Base-by-base conservation (phyloP, 2,888 invertebrate genomes). In the Caenorhabditis sp. region DNA sequence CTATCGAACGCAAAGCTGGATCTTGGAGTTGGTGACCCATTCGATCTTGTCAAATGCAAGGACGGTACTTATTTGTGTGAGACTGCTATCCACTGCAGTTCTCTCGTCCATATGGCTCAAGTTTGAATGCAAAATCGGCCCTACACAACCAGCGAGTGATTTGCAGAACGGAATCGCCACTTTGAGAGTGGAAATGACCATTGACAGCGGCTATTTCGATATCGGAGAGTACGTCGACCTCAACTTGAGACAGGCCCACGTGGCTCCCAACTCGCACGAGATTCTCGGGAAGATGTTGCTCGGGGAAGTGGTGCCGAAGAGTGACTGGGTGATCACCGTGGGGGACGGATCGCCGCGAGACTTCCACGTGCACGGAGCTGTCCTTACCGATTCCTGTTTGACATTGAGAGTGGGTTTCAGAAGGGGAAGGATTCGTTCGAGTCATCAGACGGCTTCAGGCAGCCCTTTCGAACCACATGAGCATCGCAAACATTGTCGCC, bases 271-370 rank as follows among this genome's bases (percentile, higher is more conserved):
- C 30, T 61, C 61, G 24, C 20, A 48, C 8, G 15, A 39, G 30
- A 61, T 73, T 32, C 56, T 81, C n/a, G 65, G 58, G 26, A 50
- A 62, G 52, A 74, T 81, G 41, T 39, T 81, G 55, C 37, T 45
- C 39, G 81, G 79, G 30, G 79, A 78, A 24, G 62, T 73, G 27
- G 45, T 61, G 30, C 72, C 75, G 24, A 63, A 73, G 32, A 61
- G 70, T 37, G 81, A 81, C 62, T 78, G 78, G 79, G 73, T 79
- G 17, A 56, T 79, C 2, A 74, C 81, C 2, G 79, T 72, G 7
- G 78, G 66, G 4, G 78, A 78, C 9, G 78, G 74, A 26, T 61
- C 48, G 13, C 79, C 76, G 9, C 41, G 63, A 0, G 70, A 73
- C 39, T 81, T 65, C 27, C 66, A 68, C 48, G 78, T 78, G 37